A percentile compares a stretch with the other conserved stretches of the same genome.
phyloP scores from a whole-genome alignment of 2,797 vertebrate genomes.

The Monodelphis domestica region DNA sequence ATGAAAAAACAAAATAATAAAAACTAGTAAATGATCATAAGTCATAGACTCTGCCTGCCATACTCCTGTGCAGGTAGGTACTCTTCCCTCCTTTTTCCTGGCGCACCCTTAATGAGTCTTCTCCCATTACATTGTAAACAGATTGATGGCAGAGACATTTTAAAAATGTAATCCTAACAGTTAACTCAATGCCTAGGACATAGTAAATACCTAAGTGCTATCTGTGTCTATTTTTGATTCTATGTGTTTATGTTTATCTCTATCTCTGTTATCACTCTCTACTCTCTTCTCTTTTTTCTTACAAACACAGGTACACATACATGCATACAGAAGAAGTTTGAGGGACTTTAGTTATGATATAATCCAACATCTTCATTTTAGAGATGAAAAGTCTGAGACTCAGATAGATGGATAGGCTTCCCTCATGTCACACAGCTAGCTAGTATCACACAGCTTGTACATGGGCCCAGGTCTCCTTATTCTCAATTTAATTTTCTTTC shows the following conservation, averaged over 20 bases:
- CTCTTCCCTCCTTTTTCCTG: not conserved
- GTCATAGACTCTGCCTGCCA: not conserved
- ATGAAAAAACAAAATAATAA: not conserved
- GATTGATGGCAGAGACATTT: not conserved
- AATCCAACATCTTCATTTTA: not conserved
- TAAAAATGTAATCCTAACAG: not conserved
- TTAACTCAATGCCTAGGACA: not conserved
- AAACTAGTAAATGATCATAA: not conserved
- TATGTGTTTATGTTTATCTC: too few species aligned
- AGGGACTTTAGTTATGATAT: not conserved
- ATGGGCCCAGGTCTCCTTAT: not conserved
- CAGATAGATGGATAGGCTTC: not conserved
- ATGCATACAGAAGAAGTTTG: not conserved
- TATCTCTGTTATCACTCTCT: not conserved
- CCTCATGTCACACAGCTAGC: accelerated
- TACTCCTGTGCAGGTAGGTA: not conserved
- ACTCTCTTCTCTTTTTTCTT: not conserved
- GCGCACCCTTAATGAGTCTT: not conserved
- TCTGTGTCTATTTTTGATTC: too few species aligned
- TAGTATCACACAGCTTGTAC: not conserved
- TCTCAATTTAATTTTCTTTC: not conserved
- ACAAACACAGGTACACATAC: not conserved
- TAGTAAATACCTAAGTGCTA: not conserved
- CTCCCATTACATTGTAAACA: not conserved
- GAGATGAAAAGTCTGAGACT: not conserved